Percentiles rank a stretch among this genome's conserved stretches.
Conservation (phyloP, 2,113 vertebrate genomes). For the Acanthochromis polyacanthus region DNA sequence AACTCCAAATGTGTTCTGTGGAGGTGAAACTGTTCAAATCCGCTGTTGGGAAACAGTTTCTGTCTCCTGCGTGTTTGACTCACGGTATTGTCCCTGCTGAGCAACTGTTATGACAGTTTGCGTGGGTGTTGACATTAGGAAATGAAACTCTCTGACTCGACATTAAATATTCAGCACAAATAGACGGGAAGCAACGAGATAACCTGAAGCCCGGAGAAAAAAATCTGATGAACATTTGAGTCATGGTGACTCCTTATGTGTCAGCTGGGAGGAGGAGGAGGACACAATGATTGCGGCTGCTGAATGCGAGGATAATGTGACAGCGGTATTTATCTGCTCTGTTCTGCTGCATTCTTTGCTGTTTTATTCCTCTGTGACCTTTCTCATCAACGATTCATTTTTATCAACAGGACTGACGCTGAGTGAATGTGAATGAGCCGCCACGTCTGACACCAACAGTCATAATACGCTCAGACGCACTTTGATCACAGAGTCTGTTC, state of each 20-base stretch:
- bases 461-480: neutral
- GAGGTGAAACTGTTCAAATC: conserved; percentile 19
- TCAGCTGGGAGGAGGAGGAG: conserved; percentile 25
- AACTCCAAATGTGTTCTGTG: neutral
- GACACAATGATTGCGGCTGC: conserved; percentile 5
- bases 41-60: neutral
- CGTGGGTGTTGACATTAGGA: conserved; percentile 60
- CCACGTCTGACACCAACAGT: conserved; percentile 24
- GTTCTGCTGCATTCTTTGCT: neutral
- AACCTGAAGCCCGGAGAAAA: conserved; percentile 7
- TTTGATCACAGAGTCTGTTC: conserved; percentile 24
- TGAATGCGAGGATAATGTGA: conserved; percentile 6
- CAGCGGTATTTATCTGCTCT: neutral
- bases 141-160: conserved; percentile 46
- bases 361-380: conserved; percentile 22
- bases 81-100: conserved; percentile 27
- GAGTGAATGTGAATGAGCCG: conserved; percentile 12
- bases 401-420: neutral
- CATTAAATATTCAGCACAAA: conserved; percentile 55
- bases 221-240: conserved; percentile 31
- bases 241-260: conserved; percentile 32
- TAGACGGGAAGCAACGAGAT: conserved; percentile 18
- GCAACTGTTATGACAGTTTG: conserved; percentile 40
- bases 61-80: conserved; percentile 24
- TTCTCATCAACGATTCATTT: conserved; percentile 6